Conservation (phyloP, 2,888 invertebrate species). For the Spilarctia lutea region DNA sequence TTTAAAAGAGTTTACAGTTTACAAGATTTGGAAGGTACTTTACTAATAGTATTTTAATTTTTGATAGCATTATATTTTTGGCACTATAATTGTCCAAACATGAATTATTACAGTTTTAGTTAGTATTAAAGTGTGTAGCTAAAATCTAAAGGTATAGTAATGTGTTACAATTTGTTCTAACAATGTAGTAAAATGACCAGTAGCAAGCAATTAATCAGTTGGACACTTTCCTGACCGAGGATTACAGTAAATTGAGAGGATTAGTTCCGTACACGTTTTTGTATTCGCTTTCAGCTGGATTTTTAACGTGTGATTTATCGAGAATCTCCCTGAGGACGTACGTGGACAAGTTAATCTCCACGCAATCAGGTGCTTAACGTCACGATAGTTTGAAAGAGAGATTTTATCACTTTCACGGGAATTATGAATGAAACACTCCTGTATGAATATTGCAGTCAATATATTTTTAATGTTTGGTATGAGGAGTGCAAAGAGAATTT, state of each 20-base stretch:
- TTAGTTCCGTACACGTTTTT: conserved; percentile 62
- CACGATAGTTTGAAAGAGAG: conserved; percentile 7
- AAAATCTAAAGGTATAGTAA: neutral
- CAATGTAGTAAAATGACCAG: conserved; percentile 3
- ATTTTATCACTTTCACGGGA: neutral
- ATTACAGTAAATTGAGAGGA: conserved; percentile 70
- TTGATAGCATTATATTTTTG: no score
- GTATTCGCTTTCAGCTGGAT: conserved; percentile 52
- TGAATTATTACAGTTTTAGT: no score
- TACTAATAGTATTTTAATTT: no score
- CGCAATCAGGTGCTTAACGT: conserved; percentile 37
- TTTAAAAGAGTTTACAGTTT: no score
- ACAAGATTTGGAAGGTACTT: no score
- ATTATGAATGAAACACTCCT: neutral
- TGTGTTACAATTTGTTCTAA: neutral
- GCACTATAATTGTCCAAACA: no score
- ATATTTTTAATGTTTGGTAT: neutral
- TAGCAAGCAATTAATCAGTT: conserved; percentile 69
- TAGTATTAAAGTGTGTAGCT: no score
- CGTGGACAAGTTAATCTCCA: conserved; percentile 49
- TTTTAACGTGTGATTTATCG: conserved; percentile 65
- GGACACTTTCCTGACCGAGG: conserved; percentile 61
- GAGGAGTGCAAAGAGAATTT: neutral
- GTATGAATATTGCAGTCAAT: neutral
- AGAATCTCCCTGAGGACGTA: conserved; percentile 29